phyloP scores from a whole-genome alignment of 2,888 invertebrate genomes.

The Athalia circularis region DNA sequence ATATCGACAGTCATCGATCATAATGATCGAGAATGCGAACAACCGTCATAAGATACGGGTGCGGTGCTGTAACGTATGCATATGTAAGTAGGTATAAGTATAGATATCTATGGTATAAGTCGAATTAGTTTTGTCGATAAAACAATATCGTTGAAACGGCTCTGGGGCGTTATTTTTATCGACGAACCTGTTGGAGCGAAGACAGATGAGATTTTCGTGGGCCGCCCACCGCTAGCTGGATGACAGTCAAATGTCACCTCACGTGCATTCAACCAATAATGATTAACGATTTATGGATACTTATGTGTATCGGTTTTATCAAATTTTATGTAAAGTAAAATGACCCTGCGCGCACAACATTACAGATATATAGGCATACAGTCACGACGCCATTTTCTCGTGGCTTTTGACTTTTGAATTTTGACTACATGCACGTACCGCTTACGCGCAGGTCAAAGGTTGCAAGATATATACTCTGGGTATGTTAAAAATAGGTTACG shows the following conservation, averaged over 20 bases:
- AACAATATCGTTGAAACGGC: conserved; percentile 34
- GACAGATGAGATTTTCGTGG: conserved; percentile 30
- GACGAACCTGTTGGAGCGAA: neutral
- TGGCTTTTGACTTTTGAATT: conserved; percentile 13
- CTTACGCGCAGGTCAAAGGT: neutral
- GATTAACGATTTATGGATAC: conserved; percentile 21
- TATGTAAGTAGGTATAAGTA: conserved; percentile 4
- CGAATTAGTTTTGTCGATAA: conserved; percentile 35
- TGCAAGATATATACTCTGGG: conserved; percentile 18
- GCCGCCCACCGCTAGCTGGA: conserved; percentile 28
- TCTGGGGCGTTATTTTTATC: conserved; percentile 34
- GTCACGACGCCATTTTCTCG: conserved; percentile 33
- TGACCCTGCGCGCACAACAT: conserved; percentile 17
- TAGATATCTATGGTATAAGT: neutral
- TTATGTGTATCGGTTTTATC: conserved; percentile 28
- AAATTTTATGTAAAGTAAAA: conserved; percentile 28
- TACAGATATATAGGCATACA: neutral
- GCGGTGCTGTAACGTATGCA: conserved; percentile 21
- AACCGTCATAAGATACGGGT: conserved; percentile 6
- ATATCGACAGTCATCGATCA: conserved; percentile 29
- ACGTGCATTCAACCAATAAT: conserved; percentile 30
- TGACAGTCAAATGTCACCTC: conserved; percentile 27
- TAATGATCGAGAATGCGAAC: conserved; percentile 24
- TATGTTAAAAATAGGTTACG: conserved; percentile 34
- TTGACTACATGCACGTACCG: neutral